Evolutionary conservation across 64 coral and sea anemone genomes (phyloP), one percentile per base, ranked within the genome.

Genomic region (Pachyseris speciosa): DNA sequence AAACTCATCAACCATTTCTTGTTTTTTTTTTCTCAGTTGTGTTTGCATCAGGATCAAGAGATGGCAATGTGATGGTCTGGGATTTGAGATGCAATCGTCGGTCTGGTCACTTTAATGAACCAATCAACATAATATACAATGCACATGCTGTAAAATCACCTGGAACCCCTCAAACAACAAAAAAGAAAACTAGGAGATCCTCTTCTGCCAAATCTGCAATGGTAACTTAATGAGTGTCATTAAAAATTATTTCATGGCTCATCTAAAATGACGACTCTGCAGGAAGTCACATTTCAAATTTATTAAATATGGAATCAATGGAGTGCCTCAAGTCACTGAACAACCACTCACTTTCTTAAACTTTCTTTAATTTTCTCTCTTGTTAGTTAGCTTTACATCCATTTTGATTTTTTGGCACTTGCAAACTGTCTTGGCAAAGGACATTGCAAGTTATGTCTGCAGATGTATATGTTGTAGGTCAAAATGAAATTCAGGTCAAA

Each of bases 11-110:
- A 53, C 20, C 27, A 44, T 11, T 47, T 25, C 2, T 47, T 78
- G 67, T 33, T 88, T n/a, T 76, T 51, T 61, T 5, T 83, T 20
- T 84, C 10, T 29, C 65, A 98, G 96, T 98, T 90, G 84, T 92
- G 33, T 95, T 98, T 94, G 89, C 93, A 9, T 93, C 96, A 32
- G 96, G 96, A 33, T 79, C 96, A 40, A 72, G 96, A 72, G 96
- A 98, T 90, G 96, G 96, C 3, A 98, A 98, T 39, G 88, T 98
- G 27, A 98, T 98, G 96, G 90, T 95, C 20, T 98, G 96, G 96
- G 96, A 98, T 44, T 86, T 95, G 37, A 92, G 96, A 41, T 98
- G 93, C 44, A 98, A 98, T 81, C 70, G 75, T 11, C 86, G 96
- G 7, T 80, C 88, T 58, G 96, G 90, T 45, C 75, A 84, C 34